A percentile compares a stretch with the other conserved stretches of the same genome.
Conservation (phyloP, 1,140 invertebrate genomes). For the Spodoptera litura region DNA sequence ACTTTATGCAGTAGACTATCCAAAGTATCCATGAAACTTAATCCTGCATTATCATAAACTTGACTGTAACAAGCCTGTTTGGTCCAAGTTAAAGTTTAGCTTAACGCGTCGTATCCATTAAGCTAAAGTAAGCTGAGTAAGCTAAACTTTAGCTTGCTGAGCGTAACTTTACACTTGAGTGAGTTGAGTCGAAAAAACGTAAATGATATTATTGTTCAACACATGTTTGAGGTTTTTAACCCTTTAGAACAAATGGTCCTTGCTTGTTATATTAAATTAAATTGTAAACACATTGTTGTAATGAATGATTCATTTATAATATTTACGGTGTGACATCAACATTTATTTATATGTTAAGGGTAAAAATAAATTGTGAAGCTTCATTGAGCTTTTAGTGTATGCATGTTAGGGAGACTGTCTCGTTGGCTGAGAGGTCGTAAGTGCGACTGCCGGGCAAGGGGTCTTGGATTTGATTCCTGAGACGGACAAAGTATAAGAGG, state of each 20-base stretch:
- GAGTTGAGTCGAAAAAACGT: background rate
- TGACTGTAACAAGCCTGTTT: background rate
- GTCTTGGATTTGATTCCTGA: too few species aligned
- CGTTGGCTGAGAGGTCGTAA: too few species aligned
- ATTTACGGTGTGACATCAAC: background rate
- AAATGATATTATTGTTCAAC: background rate
- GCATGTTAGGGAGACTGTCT: too few species aligned
- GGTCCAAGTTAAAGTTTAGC: background rate
- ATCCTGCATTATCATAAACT: conserved; percentile 1
- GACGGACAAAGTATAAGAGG: too few species aligned
- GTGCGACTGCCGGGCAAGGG: too few species aligned
- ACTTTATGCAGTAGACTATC: background rate
- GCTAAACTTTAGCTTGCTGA: background rate
- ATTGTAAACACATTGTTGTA: conserved; percentile 17
- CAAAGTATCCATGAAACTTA: background rate
- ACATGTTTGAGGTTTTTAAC: conserved; percentile 25
- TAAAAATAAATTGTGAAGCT: too few species aligned
- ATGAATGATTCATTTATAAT: background rate
- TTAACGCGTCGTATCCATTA: conserved; percentile 9
- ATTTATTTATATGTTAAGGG: too few species aligned
- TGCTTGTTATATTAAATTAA: conserved; percentile 2
- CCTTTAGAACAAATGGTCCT: conserved; percentile 3
- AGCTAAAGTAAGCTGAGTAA: conserved; percentile 2
- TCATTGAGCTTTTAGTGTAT: too few species aligned
- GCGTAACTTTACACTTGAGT: background rate